These are phyloP conservation scores for Mylabris sibirica DNA, from an alignment of 2,888 invertebrate species.

Conservation along the genomic window DNA sequence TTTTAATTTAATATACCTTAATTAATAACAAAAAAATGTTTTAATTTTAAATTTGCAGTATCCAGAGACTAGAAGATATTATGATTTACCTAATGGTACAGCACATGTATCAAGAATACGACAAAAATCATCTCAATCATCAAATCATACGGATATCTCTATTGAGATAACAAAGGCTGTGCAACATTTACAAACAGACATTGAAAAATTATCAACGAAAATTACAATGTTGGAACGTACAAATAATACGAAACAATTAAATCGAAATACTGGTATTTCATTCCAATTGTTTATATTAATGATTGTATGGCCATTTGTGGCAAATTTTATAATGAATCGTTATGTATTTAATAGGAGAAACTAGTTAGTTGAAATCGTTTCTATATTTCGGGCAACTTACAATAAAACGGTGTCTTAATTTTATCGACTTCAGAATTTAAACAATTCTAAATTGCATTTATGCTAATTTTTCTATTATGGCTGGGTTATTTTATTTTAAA, in stretches of 20 bases:
- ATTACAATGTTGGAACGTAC: constrained; percentile 59
- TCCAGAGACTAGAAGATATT: constrained; percentile 49
- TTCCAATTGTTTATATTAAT: constrained; percentile 67
- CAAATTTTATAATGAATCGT: constrained; percentile 57
- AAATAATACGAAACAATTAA: constrained; percentile 32
- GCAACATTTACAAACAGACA: constrained; percentile 62
- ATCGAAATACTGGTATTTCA: constrained; percentile 41
- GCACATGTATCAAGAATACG: constrained; percentile 52
- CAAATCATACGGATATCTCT: constrained; percentile 61
- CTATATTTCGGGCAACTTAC: neutral
- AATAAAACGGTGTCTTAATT: neutral
- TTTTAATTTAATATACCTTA: constrained; percentile 15
- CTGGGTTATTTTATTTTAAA: too few relatives aligned
- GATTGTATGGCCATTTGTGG: constrained; percentile 73
- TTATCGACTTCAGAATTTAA: too few relatives aligned
- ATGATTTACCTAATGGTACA: constrained; percentile 43
- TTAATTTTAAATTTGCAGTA: constrained; percentile 38
- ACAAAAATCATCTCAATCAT: constrained; percentile 36
- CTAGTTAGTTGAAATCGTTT: constrained; percentile 31
- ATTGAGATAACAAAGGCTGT: constrained; percentile 63
- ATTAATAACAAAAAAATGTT: neutral
- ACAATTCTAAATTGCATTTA: too few relatives aligned
- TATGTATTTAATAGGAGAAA: constrained; percentile 44
- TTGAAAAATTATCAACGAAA: constrained; percentile 61
- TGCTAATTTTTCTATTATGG: too few relatives aligned